Conservation (phyloP, 2,888 invertebrate genomes). For the Adelphocoris suturalis region DNA sequence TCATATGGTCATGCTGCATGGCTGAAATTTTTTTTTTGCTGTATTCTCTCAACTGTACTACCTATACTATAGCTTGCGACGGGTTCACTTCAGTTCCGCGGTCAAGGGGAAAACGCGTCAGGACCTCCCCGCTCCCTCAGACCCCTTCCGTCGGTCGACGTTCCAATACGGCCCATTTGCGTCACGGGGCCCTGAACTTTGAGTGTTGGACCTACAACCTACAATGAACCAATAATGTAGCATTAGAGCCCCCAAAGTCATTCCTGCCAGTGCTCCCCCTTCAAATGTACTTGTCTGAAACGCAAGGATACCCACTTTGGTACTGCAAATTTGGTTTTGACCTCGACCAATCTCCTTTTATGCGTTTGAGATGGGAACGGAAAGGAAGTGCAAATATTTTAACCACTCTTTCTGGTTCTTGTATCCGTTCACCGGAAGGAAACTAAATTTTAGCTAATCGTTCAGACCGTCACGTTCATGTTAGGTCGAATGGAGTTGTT, state of each 20-base stretch:
- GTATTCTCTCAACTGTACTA: no score
- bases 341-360: neutral
- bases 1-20: no score
- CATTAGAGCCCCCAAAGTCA: neutral
- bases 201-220: neutral
- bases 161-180: neutral
- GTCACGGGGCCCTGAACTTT: constrained; percentile 20
- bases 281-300: neutral
- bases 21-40: no score
- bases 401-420: no score
- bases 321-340: neutral
- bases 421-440: no score
- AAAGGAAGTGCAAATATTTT: no score
- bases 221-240: neutral
- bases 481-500: no score
- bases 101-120: constrained; percentile 9
- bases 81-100: neutral
- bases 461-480: no score
- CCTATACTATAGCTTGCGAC: neutral
- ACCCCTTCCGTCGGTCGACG: neutral
- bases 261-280: neutral
- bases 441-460: no score
- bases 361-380: no score
- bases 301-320: constrained; percentile 1
- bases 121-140: neutral